Evolutionary conservation across 2,888 invertebrate species (phyloP).

Genomic region (Mesorhabditis sp.): DNA sequence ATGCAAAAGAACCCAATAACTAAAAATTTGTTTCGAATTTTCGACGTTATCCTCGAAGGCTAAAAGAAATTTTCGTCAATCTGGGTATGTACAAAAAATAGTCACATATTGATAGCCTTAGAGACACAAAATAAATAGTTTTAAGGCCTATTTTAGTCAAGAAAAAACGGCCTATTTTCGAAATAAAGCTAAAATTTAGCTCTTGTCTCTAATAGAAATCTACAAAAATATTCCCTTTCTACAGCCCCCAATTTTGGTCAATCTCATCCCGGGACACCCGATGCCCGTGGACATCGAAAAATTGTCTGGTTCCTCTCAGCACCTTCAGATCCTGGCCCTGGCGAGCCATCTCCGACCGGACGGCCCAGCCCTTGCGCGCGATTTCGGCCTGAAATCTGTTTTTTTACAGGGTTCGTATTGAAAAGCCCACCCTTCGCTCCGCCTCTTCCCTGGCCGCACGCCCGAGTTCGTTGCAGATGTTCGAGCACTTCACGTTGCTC

Average conservation of each 20-base stretch:
- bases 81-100: too few species aligned
- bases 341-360: constrained; percentile 72
- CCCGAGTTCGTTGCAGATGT: constrained; percentile 75
- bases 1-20: too few species aligned
- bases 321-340: constrained; percentile 73
- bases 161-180: too few species aligned
- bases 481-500: constrained; percentile 68
- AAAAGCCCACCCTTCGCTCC: constrained; percentile 58
- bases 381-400: constrained; percentile 66
- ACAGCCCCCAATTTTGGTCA: constrained; percentile 1
- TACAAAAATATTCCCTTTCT: background rate
- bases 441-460: constrained; percentile 64
- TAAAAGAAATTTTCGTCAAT: too few species aligned
- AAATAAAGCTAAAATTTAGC: background rate
- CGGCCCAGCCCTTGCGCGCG: constrained; percentile 74
- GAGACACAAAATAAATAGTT: too few species aligned
- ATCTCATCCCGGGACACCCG: background rate
- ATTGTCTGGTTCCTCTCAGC: background rate
- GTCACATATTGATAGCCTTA: too few species aligned
- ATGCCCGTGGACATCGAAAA: background rate
- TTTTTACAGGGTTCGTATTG: background rate
- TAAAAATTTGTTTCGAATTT: too few species aligned
- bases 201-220: background rate
- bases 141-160: too few species aligned
- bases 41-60: too few species aligned